Conservation (phyloP, 2,888 invertebrate species). For the Chalcosyrphus nemorum region DNA sequence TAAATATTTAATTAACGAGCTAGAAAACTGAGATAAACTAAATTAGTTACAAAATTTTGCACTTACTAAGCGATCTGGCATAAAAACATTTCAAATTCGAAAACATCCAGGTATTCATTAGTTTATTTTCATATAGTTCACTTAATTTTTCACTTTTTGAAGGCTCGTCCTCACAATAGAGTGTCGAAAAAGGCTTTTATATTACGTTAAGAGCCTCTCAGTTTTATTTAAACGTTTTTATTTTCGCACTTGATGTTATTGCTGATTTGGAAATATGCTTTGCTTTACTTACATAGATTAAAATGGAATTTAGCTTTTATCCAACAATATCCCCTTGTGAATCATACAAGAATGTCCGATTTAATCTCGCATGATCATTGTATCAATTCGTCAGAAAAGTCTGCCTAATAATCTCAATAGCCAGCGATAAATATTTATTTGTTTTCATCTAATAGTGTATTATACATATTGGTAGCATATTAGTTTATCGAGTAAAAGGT, state of each 20-base stretch:
- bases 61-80: constrained; percentile 25
- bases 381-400: too few relatives aligned
- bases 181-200: background rate
- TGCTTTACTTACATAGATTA: background rate
- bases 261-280: background rate
- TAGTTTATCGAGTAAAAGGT: too few relatives aligned
- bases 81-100: constrained; percentile 26
- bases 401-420: too few relatives aligned
- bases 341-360: too few relatives aligned
- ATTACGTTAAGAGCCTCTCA: background rate
- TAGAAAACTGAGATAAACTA: background rate
- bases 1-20: background rate
- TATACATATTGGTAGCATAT: too few relatives aligned
- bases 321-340: too few relatives aligned
- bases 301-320: too few relatives aligned
- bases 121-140: constrained; percentile 20
- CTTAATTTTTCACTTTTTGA: constrained; percentile 13
- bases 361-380: too few relatives aligned
- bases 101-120: constrained; percentile 37
- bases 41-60: background rate
- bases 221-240: background rate
- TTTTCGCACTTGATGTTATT: background rate
- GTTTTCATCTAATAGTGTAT: too few relatives aligned
- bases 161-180: constrained; percentile 20
- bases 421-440: too few relatives aligned